These are phyloP conservation scores for Agraylea sexmaculata DNA, from an alignment of 1,140 invertebrate genomes.

Conservation along the genomic window DNA sequence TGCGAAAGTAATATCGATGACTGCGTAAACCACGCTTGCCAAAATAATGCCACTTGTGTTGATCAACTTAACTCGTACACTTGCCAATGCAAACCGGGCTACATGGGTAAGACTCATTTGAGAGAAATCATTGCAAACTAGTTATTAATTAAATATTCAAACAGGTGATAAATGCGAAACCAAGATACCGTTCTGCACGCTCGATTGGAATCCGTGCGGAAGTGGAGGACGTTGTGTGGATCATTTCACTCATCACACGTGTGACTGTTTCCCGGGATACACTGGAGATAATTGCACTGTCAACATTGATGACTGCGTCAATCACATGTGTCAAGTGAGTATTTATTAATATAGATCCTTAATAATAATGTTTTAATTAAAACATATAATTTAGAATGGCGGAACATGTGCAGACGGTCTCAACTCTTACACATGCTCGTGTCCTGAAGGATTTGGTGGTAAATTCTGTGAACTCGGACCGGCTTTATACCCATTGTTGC, in stretches of 20 bases:
- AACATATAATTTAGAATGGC: slow-evolving; percentile 59
- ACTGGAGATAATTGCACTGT: slow-evolving; percentile 84
- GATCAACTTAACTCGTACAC: slow-evolving; percentile 75
- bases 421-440: slow-evolving; percentile 88
- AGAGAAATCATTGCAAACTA: neutral
- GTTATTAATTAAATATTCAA: slow-evolving; percentile 11
- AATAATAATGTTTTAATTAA: neutral
- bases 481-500: slow-evolving; percentile 57
- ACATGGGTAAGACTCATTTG: slow-evolving; percentile 49
- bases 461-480: slow-evolving; percentile 93
- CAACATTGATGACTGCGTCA: slow-evolving; percentile 85
- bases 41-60: slow-evolving; percentile 83
- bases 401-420: slow-evolving; percentile 85
- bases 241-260: slow-evolving; percentile 82
- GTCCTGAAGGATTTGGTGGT: slow-evolving; percentile 80
- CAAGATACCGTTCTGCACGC: slow-evolving; percentile 87
- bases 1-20: slow-evolving; percentile 91
- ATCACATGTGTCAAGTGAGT: slow-evolving; percentile 78
- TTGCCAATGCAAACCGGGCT: slow-evolving; percentile 74
- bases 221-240: slow-evolving; percentile 86
- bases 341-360: slow-evolving; percentile 5
- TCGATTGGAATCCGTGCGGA: slow-evolving; percentile 82
- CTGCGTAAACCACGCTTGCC: slow-evolving; percentile 67
- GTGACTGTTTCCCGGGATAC: slow-evolving; percentile 83
- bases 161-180: slow-evolving; percentile 77